Base-by-base conservation (phyloP, 2,113 vertebrate species). In the Sphaerodactylus townsendi region DNA sequence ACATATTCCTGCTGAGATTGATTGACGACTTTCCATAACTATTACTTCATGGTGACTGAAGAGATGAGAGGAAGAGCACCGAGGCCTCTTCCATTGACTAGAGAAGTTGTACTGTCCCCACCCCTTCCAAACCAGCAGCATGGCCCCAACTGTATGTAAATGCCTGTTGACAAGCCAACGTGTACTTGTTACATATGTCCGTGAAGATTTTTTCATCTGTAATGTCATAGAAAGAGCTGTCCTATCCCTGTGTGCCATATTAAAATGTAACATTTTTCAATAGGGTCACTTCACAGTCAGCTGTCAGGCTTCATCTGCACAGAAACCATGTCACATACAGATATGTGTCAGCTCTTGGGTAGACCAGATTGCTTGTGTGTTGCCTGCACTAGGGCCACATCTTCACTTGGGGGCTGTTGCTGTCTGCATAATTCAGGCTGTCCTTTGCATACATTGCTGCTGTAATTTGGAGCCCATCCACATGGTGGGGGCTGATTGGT, bases 1-100 rank as follows among this genome's bases (percentile, higher is more conserved):
- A 21, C 14, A 8, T 0, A 2, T 62, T 70, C 14, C 37, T 0
- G 5, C 0, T 37, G 15, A 1, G 39, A 25, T 14, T 10, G 46
- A 46, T 28, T 44, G 78, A 1, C 8, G 30, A 74, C 8, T n/a
- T 79, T 25, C 35, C 73, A 39, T 25, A 25, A 35, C 50, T 7
- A 35, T 48, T n/a, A 21, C 48, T 53, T 77, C 35, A 59, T n/a
- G 19, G 44, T 73, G 71, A n/a, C 41, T 73, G 71, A n/a, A 14
- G 41, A n/a, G 15, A 69, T 37, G 41, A 62, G 59, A 28, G 23
- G 59, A 62, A 62, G 59, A 25, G 59, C 6, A 62, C 9, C 9
- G 19, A 10, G 59, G 59, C 59, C 59, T 62, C 59, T 62, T 21
- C 4, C 25, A 10, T 62, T 62, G 53, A 1, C n/a, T 15, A 56